These are phyloP conservation scores for Serilophus lunatus DNA, from an alignment of 2,113 vertebrate species.

Conservation along the genomic window DNA sequence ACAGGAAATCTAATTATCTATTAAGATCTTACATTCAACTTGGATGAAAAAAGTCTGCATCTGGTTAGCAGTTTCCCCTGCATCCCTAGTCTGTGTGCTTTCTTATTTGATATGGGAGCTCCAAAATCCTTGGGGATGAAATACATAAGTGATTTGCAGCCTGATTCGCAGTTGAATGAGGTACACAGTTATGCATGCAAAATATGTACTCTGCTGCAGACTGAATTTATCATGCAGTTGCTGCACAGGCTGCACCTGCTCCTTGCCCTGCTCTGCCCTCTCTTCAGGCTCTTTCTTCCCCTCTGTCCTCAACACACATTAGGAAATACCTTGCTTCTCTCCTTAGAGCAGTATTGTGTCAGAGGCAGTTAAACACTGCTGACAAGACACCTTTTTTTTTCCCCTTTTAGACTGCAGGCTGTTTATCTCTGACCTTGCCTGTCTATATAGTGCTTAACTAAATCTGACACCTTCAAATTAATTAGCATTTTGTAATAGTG, in stretches of 20 bases:
- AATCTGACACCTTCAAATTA: conserved; percentile 23
- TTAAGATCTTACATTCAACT: not conserved
- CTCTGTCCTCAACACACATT: not conserved
- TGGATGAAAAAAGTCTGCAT: not conserved
- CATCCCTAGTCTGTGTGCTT: rapidly evolving
- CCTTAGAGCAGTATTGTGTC: not conserved
- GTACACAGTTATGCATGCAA: not conserved
- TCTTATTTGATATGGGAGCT: not conserved
- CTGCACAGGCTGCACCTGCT: conserved; percentile 37
- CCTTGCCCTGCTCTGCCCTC: conserved; percentile 11
- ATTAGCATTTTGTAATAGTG: conserved; percentile 15
- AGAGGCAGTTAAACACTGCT: not conserved
- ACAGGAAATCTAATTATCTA: not conserved
- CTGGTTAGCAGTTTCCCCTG: not conserved
- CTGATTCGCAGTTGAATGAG: not conserved
- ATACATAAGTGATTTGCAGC: not conserved
- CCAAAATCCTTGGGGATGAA: not conserved
- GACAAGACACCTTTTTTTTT: not conserved
- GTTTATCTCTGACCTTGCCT: conserved; percentile 8
- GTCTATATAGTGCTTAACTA: not conserved
- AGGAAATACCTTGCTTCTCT: conserved; percentile 1
- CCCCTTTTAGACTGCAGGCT: not conserved
- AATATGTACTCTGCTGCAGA: not conserved
- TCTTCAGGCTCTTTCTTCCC: not conserved
- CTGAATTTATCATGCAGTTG: not conserved